Base-by-base conservation (phyloP, 2,888 invertebrate species). In the Julus scandinavius region DNA sequence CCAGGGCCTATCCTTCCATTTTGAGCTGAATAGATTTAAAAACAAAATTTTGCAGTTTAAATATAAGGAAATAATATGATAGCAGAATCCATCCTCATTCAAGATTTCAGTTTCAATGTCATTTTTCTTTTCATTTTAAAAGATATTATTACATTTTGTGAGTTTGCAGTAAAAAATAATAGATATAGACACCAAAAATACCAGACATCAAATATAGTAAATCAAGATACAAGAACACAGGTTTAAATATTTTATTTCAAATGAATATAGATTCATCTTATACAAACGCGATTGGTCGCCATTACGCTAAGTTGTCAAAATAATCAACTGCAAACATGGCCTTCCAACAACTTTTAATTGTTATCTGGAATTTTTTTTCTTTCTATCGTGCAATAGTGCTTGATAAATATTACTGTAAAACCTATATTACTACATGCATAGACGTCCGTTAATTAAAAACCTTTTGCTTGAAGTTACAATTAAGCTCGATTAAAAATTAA, bases 221-320 rank as follows among this genome's bases (percentile, higher is more conserved):
- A 54, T 54, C 20, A 4, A 72, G 17, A 72, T n/a, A 29, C 20
- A 72, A 1, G 72, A 20, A 29, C 7, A 29, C 20, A 29, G 5
- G 72, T 29, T 72, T 72, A 20, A 72, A 72, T 72, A 72, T 72
- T 72, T 72, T 72, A 72, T 72, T 72, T 29, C 29, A 80, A 38
- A 80, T 80, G 80, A 38, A 38, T 38, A 13, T 4, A 80, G 38
- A 15, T 54, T 20, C 17, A 80, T 80, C 29, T 80, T 38, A 38
- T 38, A 72, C 72, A 72, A 72, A 72, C 9, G 72, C 9, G 72
- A 29, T 72, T 9, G 38, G 80, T 38, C 80, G 29, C 80, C 58
- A 38, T 80, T 13, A 38, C 38, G 13, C 13, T 3, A 80, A 80
- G 38, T 2, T 80, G 38, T 80, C 80, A 80, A 80, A 80, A 80